Conservation (phyloP, 1,140 invertebrate species). For the Scaptomyza graminum region DNA sequence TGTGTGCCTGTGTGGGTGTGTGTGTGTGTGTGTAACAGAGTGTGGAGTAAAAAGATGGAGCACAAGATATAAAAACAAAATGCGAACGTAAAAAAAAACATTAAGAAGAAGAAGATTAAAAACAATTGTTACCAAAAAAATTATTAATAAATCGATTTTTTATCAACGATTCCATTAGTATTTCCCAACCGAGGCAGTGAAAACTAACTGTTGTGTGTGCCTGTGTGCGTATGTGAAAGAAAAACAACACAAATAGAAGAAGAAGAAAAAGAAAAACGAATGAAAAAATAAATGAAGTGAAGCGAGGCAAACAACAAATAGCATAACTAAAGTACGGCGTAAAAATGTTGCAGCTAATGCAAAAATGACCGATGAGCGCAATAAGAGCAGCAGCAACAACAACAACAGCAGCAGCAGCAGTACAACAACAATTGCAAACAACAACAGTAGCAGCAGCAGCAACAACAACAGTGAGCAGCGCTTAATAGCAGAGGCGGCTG, state of each 20-base stretch:
- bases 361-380: constrained; percentile 85
- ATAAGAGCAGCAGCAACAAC: constrained; percentile 63
- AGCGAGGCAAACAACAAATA: constrained; percentile 22
- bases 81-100: constrained; percentile 27
- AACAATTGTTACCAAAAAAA: constrained; percentile 9
- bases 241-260: constrained; percentile 39
- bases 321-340: constrained; percentile 50
- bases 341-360: constrained; percentile 52
- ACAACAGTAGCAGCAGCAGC: constrained; percentile 31
- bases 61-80: constrained; percentile 52
- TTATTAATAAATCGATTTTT: constrained; percentile 12
- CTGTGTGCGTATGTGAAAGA: constrained; percentile 36
- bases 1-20: constrained; percentile 10
- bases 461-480: constrained; percentile 57
- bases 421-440: constrained; percentile 19
- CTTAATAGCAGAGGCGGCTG: constrained; percentile 78
- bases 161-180: constrained; percentile 17
- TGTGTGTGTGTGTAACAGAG: constrained; percentile 32
- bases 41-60: constrained; percentile 54
- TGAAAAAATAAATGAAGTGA: constrained; percentile 42
- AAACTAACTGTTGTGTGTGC: constrained; percentile 37
- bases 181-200: constrained; percentile 32
- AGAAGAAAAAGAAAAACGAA: constrained; percentile 28
- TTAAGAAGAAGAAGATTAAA: constrained; percentile 8
- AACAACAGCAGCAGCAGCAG: constrained; percentile 42